Percentiles rank a stretch among this genome's conserved stretches.
Evolutionary conservation across 2,888 invertebrate species (phyloP).

Genomic region (Tinea semifulvella): DNA sequence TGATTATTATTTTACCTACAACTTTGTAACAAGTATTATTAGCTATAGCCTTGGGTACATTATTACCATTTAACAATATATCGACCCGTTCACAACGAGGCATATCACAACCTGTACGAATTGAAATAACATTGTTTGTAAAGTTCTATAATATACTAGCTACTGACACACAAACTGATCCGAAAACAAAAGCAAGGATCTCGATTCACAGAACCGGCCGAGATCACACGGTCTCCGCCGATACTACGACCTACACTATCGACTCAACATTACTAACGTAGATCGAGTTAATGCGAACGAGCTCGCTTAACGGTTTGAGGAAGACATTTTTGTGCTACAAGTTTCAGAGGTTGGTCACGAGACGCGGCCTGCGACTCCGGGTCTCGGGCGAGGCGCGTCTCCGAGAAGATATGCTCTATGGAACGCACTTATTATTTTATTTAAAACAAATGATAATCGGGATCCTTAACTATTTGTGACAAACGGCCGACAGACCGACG

Average conservation of each 20-base stretch:
- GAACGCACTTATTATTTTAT: slow-evolving; percentile 1
- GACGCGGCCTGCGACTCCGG: slow-evolving; percentile 9
- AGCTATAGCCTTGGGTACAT: slow-evolving; percentile 63
- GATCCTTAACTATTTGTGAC: not conserved
- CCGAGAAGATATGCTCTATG: slow-evolving; percentile 2
- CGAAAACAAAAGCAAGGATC: slow-evolving; percentile 59
- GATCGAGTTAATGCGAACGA: slow-evolving; percentile 51
- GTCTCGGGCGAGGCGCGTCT: not conserved
- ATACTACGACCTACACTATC: slow-evolving; percentile 59
- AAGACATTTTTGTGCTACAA: slow-evolving; percentile 64
- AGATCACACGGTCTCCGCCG: slow-evolving; percentile 38
- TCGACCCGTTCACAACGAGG: slow-evolving; percentile 66
- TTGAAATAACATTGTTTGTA: slow-evolving; percentile 67
- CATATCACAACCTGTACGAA: slow-evolving; percentile 67
- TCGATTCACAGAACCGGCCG: slow-evolving; percentile 26
- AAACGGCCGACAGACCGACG: slow-evolving; percentile 6
- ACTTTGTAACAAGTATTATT: slow-evolving; percentile 61
- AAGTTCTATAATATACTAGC: slow-evolving; percentile 64
- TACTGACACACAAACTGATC: slow-evolving; percentile 51
- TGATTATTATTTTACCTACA: slow-evolving; percentile 62
- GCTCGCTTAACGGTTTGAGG: slow-evolving; percentile 61
- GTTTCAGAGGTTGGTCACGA: slow-evolving; percentile 34
- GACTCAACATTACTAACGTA: slow-evolving; percentile 59
- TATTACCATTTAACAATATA: slow-evolving; percentile 64
- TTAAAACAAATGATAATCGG: not conserved